These are phyloP conservation scores for Aurelia aurita DNA, from an alignment of 30 jellyfish, hydroid and myxozoan genomes.

Conservation along the genomic window DNA sequence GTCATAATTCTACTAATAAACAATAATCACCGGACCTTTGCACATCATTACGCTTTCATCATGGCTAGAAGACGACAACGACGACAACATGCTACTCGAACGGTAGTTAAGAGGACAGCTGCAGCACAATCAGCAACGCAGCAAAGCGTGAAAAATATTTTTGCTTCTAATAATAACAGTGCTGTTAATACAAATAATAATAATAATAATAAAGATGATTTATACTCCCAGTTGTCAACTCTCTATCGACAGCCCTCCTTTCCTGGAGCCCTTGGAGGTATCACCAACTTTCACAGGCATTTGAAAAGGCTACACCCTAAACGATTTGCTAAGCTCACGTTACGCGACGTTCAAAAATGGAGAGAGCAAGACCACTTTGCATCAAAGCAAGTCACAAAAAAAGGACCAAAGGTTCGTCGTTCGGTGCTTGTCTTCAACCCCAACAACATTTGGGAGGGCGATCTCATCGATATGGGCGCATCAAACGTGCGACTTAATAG, in stretches of 20 bases:
- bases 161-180: too few relatives aligned
- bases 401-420: background rate
- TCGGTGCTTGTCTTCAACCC: background rate
- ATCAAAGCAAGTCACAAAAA: background rate
- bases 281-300: background rate
- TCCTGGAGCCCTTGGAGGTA: constrained; percentile 7
- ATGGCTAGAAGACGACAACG: too few relatives aligned
- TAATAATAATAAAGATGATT: too few relatives aligned
- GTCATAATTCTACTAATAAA: too few relatives aligned
- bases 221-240: too few relatives aligned
- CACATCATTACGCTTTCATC: too few relatives aligned
- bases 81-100: too few relatives aligned
- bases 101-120: too few relatives aligned
- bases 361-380: background rate
- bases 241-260: background rate
- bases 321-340: background rate
- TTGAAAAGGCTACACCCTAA: background rate
- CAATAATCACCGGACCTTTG: too few relatives aligned
- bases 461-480: background rate
- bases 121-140: too few relatives aligned
- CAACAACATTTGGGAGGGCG: constrained; percentile 11
- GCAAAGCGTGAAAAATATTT: too few relatives aligned
- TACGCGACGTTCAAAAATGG: background rate
- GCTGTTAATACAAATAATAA: too few relatives aligned
- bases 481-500: background rate